Base-by-base conservation (phyloP, 23 tunicate genomes). In the Botrylloides violaceus region DNA sequence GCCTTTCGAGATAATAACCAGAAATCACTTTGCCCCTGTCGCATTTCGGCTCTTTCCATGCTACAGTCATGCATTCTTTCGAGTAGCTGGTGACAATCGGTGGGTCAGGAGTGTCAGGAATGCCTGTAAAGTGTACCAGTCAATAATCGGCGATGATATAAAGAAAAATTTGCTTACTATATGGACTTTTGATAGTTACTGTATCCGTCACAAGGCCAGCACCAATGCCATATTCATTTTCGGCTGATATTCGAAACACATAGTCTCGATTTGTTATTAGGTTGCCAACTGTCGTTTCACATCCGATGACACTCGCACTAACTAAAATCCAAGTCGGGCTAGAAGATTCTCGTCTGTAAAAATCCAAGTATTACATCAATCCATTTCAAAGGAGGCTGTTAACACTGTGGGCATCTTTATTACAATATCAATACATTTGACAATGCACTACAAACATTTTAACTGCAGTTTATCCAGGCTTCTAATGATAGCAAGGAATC, bases 311-410 rank as follows among this genome's bases (percentile, higher is more conserved):
- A 50, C 77, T 91, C 6, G 81, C 91, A 62, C 84, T 83, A 58
- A 91, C 91, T 70, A 83, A 73, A 36, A 79, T 82, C 98, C 98
- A 91, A 29, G 98, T 91, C 15, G 91, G 84, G 29, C 91, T 72
- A 21, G 98, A 91, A 24, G 91, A 82, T 78, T 64, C 83, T 19
- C 70, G 53, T 43, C 71, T 61, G 20, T 4, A 35, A 68, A 59
- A 59, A n/a, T n/a, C n/a, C n/a, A n/a, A n/a, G n/a, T n/a, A n/a
- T n/a, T n/a, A n/a, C n/a, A n/a, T n/a, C n/a, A n/a, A n/a, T n/a
- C n/a, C n/a, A n/a, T n/a, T n/a, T n/a, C n/a, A n/a, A n/a, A n/a
- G n/a, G n/a, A n/a, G n/a, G n/a, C n/a, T n/a, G n/a, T n/a, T n/a
- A n/a, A n/a, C n/a, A n/a, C n/a, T n/a, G n/a, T n/a, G n/a, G n/a